Percentiles rank a stretch among this genome's conserved stretches.
These are phyloP conservation scores for Squalus acanthias DNA, from an alignment of 2,797 vertebrate species.

Conservation along the genomic window DNA sequence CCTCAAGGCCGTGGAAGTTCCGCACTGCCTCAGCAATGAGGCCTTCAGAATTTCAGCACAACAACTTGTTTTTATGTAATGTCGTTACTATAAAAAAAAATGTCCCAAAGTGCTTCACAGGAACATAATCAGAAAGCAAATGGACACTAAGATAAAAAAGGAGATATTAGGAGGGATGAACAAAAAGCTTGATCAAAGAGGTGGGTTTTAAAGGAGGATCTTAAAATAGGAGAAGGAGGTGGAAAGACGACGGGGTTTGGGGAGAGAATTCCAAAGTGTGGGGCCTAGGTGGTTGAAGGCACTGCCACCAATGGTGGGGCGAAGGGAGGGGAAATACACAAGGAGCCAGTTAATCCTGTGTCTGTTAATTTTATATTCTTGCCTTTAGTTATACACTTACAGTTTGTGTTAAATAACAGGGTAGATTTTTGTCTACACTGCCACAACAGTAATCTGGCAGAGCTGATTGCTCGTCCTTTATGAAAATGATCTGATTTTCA, in stretches of 20 bases:
- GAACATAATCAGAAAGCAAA: neutral
- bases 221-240: no score
- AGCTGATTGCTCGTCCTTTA: neutral
- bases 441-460: neutral
- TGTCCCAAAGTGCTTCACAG: neutral
- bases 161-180: neutral
- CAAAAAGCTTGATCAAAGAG: neutral
- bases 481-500: neutral
- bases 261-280: neutral
- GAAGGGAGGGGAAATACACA: neutral
- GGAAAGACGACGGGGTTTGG: neutral
- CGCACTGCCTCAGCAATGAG: neutral
- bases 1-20: neutral
- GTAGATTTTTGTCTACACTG: neutral
- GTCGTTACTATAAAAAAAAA: neutral
- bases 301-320: neutral
- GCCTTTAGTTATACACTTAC: neutral
- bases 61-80: neutral
- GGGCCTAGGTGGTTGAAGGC: neutral
- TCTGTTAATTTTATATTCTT: neutral
- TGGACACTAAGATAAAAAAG: neutral
- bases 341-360: no score
- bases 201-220: neutral
- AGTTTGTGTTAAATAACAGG: neutral
- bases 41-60: neutral